Evolutionary conservation across 2,797 vertebrate species (phyloP), one percentile per base, ranked within the genome.

Genomic region (Notolepis coatsorum): DNA sequence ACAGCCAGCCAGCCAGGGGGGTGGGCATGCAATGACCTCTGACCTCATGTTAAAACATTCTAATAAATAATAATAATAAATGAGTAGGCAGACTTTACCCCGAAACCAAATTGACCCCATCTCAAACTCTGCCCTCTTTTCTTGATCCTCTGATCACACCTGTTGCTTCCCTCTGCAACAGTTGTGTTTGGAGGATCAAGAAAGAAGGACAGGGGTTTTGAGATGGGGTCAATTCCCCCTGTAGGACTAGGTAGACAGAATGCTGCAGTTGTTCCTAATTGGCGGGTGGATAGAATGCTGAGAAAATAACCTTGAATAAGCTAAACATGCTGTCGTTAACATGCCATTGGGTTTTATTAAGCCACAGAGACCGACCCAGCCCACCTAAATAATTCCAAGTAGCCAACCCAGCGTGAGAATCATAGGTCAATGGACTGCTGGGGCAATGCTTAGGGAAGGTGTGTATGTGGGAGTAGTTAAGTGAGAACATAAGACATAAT

Each of bases 271-370:
- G 12, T 4, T 37, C 39, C 66, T 23, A 12, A 41, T 3, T 58
- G 61, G 47, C 61, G 62, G 68, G 21, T 48, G 60, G 59, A 70
- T 33, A 39, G 56, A 46, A 60, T 41, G 65, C 46, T 50, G 57
- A 58, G 77, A 41, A 57, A 50, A 53, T 18, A 20, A 38, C 63
- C 43, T 67, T 10, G 24, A 54, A 47, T 71, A 48, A 65, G 75
- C 66, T 61, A 28, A 79, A 71, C 84, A 88, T 77, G 75, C 80
- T 52, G 68, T 66, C 17, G 4, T 66, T 41, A 30, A 75, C 82
- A 84, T 86, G 85, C 84, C 63, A 59, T 70, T 77, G 65, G 38
- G 70, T 75, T 52, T 66, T 46, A 39, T 25, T 38, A 45, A 68
- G 65, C 62, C 61, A 58, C 56, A 38, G 56, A 61, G 61, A 71